Evolutionary conservation across 23 tunicate genomes (phyloP), one percentile per base, ranked within the genome.

Genomic region (Oikopleura dioica): DNA sequence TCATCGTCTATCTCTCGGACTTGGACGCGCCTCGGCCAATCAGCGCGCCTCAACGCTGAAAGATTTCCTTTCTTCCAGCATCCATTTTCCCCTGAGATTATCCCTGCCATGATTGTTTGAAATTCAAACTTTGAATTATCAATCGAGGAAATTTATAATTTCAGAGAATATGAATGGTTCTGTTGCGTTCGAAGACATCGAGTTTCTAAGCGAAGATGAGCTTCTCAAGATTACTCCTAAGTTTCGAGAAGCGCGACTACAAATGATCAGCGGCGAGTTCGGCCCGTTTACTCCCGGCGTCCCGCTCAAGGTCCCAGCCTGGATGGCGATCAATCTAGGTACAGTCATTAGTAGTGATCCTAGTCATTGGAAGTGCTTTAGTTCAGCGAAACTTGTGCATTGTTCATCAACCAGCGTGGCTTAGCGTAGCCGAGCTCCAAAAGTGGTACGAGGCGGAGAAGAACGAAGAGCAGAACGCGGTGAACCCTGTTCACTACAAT

Each of bases 241-340:
- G 36, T 94, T 94, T 85, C 72, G 84, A 35, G 68, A 77, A 55
- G 86, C 76, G 21, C 79, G 76, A 77, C 36, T 84, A 12, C 79
- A 83, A 75, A 81, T 94, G 35, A 94, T 94, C 68, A 83, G 88
- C n/a, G 95, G 99, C 55, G 99, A 94, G 28, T 59, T 94, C 38
- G 99, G 99, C 1, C 99, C 99, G 35, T 94, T 86, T 76, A 55
- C 72, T 21, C 89, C 94, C 5, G 99, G 95, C 24, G 69, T 94
- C 28, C 99, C 95, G 0, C 35, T 76, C 1, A 82, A 94, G 0
- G 95, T 94, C 12, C 99, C 99, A 0, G 38, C 86, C 26, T 94
- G 99, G 99, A 75, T 94, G 82, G 99, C 95, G 36, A 83, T 84
- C 0, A 79, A 80, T 63, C 68, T 94, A n/a, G n/a, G n/a, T n/a